A percentile compares a stretch with the other conserved stretches of the same genome.
Conservation (phyloP, 2,888 invertebrate genomes). For the Neoscelio sp. region DNA sequence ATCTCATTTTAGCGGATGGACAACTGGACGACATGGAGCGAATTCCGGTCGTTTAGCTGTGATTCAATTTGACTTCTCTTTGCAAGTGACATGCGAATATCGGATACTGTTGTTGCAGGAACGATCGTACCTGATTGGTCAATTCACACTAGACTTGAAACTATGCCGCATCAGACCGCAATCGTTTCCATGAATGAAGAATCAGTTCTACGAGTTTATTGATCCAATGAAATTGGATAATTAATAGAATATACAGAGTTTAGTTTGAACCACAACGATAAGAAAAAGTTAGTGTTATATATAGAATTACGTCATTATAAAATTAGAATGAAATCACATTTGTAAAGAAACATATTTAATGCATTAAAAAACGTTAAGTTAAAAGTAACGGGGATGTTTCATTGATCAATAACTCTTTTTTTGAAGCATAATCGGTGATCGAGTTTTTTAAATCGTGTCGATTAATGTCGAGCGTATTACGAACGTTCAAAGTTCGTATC, state of each 20-base stretch:
- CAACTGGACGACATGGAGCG: conserved; percentile 38
- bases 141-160: conserved; percentile 44
- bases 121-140: conserved; percentile 49
- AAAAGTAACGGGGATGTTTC: too few relatives aligned
- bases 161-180: conserved; percentile 44
- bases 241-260: conserved; percentile 22
- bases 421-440: too few relatives aligned
- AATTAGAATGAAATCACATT: background rate
- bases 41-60: conserved; percentile 57
- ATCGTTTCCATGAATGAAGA: conserved; percentile 46
- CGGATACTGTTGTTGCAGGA: conserved; percentile 45
- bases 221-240: conserved; percentile 24
- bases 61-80: conserved; percentile 65
- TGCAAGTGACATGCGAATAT: conserved; percentile 60
- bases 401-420: too few relatives aligned
- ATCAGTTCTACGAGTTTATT: conserved; percentile 44
- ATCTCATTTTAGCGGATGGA: conserved; percentile 50
- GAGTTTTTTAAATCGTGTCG: conserved; percentile 23
- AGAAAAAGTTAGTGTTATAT: too few relatives aligned
- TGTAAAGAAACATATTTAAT: too few relatives aligned
- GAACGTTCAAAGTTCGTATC: conserved; percentile 10
- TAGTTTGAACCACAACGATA: background rate
- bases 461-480: conserved; percentile 29
- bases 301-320: too few relatives aligned
- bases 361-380: too few relatives aligned